Evolutionary conservation across 2,113 vertebrate genomes (phyloP).

Genomic region (Hydrolagus affinis): DNA sequence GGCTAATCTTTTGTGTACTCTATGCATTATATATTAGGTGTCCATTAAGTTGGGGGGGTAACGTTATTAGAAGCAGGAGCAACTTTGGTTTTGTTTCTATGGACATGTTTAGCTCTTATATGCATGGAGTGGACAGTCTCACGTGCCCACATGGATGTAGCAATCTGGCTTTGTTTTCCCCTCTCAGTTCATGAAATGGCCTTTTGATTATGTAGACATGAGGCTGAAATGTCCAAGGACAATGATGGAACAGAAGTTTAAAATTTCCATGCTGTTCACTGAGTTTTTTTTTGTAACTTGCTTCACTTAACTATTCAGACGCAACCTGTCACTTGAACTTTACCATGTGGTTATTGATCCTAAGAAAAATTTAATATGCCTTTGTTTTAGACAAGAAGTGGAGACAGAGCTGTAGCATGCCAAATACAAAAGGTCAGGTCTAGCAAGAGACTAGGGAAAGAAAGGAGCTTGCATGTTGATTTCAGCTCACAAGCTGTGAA

Average conservation of each 20-base stretch:
- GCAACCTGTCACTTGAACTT: not conserved
- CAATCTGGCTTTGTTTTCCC: not conserved
- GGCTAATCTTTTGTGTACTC: not conserved
- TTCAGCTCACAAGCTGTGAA: not conserved
- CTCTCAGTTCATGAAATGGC: not conserved
- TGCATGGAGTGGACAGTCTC: not conserved
- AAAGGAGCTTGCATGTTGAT: not conserved
- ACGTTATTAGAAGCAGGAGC: slow-evolving; percentile 1
- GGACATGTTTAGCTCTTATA: not conserved
- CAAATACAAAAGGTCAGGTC: not conserved
- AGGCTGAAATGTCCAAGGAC: not conserved
- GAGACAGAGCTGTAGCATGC: not conserved
- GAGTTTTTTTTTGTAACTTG: not conserved
- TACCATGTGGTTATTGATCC: not conserved
- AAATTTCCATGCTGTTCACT: not conserved
- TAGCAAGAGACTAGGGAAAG: not conserved
- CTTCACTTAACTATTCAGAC: not conserved
- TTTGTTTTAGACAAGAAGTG: not conserved
- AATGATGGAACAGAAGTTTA: not conserved
- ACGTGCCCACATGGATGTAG: not conserved
- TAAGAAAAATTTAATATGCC: not conserved
- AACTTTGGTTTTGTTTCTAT: not conserved
- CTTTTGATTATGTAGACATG: not conserved
- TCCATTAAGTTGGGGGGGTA: slow-evolving; percentile 6
- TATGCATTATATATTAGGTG: not conserved